phyloP scores from a whole-genome alignment of 2,113 vertebrate species.

The Machaerirhynchus nigripectus region DNA sequence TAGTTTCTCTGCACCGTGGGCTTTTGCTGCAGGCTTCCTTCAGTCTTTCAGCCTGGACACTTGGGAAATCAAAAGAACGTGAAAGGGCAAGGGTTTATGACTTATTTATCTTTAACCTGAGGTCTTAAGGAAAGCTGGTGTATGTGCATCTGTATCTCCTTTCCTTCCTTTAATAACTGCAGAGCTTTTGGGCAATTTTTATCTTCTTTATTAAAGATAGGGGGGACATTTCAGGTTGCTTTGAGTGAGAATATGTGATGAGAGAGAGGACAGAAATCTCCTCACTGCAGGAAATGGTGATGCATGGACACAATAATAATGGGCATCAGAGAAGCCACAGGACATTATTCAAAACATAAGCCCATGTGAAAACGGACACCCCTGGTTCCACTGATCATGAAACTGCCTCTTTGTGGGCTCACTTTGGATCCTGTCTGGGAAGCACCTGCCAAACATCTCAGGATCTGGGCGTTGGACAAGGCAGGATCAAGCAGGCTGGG shows the following conservation, averaged over 20 bases:
- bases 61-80: background rate
- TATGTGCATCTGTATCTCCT: background rate
- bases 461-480: background rate
- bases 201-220: background rate
- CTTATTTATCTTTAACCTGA: conserved; percentile 10
- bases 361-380: fast-evolving
- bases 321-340: background rate
- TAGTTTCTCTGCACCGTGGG: background rate
- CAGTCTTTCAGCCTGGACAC: background rate
- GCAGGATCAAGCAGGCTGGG: fast-evolving
- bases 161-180: background rate
- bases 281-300: background rate
- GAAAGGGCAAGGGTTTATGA: background rate
- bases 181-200: background rate
- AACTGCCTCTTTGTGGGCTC: background rate
- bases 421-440: background rate
- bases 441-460: fast-evolving
- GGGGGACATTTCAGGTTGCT: background rate
- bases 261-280: background rate
- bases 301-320: fast-evolving
- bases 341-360: background rate
- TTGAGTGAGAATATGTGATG: background rate
- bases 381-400: background rate
- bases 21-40: background rate
- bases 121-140: background rate